Percentiles rank a stretch among this genome's conserved stretches.
phyloP scores from a whole-genome alignment of 2,888 invertebrate species.

The Podabrus alpinus region DNA sequence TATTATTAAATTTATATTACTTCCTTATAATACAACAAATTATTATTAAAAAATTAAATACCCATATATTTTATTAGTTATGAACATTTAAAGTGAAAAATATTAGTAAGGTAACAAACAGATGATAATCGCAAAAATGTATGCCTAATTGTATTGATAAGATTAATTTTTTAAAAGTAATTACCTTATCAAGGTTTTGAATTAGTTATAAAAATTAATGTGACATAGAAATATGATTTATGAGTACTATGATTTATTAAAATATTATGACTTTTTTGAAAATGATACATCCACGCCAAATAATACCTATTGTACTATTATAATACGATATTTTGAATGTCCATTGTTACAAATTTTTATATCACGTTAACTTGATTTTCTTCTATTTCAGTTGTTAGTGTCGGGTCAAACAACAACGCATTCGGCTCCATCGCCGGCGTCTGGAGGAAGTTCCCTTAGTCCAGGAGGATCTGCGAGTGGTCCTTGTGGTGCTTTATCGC shows the following conservation, averaged over 20 bases:
- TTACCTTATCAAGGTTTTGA: background rate
- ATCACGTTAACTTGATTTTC: background rate
- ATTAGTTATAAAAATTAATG: background rate
- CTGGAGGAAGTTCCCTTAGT: slow-evolving; percentile 75
- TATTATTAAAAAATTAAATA: background rate
- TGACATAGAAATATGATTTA: background rate
- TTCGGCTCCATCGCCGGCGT: slow-evolving; percentile 77
- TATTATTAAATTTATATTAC: background rate
- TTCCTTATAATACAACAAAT: background rate
- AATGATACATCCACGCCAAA: background rate
- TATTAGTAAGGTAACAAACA: background rate
- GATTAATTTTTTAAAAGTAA: background rate
- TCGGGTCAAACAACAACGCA: slow-evolving; percentile 76
- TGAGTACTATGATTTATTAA: background rate
- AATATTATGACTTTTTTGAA: background rate
- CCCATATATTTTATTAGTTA: background rate
- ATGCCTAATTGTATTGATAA: background rate
- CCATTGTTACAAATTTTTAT: background rate
- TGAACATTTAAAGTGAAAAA: background rate
- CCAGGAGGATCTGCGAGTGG: slow-evolving; percentile 64
- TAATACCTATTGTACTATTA: background rate
- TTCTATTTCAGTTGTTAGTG: slow-evolving; percentile 68
- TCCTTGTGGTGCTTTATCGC: slow-evolving; percentile 59
- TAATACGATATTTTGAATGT: background rate
- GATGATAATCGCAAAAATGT: slow-evolving; percentile 1